These are phyloP conservation scores for Uropsilus gracilis DNA, from an alignment of 2,113 vertebrate genomes.

Conservation along the genomic window DNA sequence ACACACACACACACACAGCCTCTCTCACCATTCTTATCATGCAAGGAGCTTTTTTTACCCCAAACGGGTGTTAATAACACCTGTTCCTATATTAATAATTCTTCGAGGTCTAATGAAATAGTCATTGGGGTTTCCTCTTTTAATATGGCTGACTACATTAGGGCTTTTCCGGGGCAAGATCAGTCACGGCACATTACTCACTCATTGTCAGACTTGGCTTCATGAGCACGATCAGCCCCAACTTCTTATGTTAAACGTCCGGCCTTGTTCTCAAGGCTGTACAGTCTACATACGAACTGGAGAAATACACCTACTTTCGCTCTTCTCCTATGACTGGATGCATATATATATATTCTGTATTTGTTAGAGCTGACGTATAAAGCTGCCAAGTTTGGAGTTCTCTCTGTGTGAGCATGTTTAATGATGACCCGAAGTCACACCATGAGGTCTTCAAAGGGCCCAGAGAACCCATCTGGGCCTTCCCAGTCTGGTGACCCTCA, in stretches of 20 bases:
- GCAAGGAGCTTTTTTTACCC: neutral
- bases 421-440: neutral
- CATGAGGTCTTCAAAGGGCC: neutral
- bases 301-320: neutral
- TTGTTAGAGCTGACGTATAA: neutral
- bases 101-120: neutral
- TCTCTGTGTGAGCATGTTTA: neutral
- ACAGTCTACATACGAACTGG: neutral
- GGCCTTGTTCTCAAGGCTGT: neutral
- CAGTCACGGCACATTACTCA: neutral
- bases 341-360: neutral
- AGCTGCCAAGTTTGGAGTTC: neutral
- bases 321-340: neutral
- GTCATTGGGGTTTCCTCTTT: neutral
- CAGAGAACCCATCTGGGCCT: fast-evolving
- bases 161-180: neutral
- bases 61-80: neutral
- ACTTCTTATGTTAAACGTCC: conserved; percentile 6
- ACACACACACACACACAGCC: too few relatives aligned
- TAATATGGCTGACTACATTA: neutral
- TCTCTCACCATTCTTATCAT: neutral
- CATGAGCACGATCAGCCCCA: neutral
- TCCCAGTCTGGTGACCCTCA: neutral
- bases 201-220: neutral
- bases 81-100: too few relatives aligned